Evolutionary conservation across 2,888 invertebrate species (phyloP).

Genomic region (Acronicta psi): DNA sequence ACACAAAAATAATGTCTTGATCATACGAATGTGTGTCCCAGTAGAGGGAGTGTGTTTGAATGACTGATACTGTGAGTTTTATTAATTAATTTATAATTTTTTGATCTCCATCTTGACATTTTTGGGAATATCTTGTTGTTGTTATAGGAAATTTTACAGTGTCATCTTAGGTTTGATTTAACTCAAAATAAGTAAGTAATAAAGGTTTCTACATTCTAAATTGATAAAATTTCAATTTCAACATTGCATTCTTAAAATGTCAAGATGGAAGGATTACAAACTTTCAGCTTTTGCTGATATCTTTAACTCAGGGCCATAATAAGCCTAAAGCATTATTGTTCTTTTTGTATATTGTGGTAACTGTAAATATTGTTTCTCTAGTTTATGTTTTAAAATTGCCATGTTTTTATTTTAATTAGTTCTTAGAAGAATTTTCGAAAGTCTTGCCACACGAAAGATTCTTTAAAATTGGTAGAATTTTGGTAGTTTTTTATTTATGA

Average conservation of each 20-base stretch:
- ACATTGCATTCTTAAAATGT: constrained; percentile 15
- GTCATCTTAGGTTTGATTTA: no score
- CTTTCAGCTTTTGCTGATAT: constrained; percentile 31
- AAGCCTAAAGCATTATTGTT: constrained; percentile 43
- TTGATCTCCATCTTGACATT: constrained; percentile 24
- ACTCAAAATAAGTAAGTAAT: no score
- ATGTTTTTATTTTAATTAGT: constrained; percentile 68
- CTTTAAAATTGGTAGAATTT: constrained; percentile 2
- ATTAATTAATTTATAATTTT: constrained; percentile 53
- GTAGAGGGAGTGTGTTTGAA: constrained; percentile 33
- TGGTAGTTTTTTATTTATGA: constrained; percentile 1
- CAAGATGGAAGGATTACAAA: constrained; percentile 14
- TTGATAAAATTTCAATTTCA: no score
- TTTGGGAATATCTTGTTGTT: constrained; percentile 7
- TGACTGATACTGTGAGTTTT: constrained; percentile 32
- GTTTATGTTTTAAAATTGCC: constrained; percentile 72
- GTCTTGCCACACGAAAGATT: constrained; percentile 28
- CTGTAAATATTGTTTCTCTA: constrained; percentile 80
- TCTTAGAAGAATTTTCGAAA: constrained; percentile 26
- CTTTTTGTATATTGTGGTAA: constrained; percentile 74
- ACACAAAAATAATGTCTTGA: constrained; percentile 10
- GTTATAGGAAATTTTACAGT: neutral
- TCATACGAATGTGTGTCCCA: constrained; percentile 21
- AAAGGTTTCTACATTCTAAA: no score
- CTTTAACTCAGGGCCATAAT: constrained; percentile 47